A percentile compares a stretch with the other conserved stretches of the same genome.
Evolutionary conservation across 1,140 invertebrate genomes (phyloP).

Genomic region (Neodiprion virginianus): DNA sequence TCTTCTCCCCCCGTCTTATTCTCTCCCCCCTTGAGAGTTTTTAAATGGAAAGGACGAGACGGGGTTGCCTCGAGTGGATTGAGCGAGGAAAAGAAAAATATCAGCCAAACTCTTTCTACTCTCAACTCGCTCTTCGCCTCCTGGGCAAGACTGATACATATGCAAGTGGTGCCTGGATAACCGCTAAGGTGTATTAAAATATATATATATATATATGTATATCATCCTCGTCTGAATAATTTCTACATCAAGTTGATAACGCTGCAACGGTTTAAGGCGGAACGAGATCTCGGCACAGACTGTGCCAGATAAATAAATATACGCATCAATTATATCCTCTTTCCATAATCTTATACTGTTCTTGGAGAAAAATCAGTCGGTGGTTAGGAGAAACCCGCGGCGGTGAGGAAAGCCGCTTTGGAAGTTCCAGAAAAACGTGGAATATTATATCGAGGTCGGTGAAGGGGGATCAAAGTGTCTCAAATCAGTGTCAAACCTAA

Average conservation of each 20-base stretch:
- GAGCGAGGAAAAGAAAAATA: not conserved
- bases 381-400: too few relatives aligned
- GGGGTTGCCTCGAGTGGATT: not conserved
- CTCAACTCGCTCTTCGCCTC: not conserved
- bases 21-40: not conserved
- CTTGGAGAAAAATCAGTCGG: too few relatives aligned
- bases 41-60: not conserved
- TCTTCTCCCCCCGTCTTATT: too few relatives aligned
- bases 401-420: too few relatives aligned
- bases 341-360: too few relatives aligned
- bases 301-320: not conserved
- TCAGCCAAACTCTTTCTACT: not conserved
- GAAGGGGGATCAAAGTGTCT: too few relatives aligned
- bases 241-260: not conserved
- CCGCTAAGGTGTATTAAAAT: too few relatives aligned
- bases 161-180: not conserved
- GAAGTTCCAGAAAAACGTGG: too few relatives aligned
- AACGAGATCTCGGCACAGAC: not conserved
- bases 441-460: too few relatives aligned
- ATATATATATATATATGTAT: too few relatives aligned
- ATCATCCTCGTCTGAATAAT: not conserved
- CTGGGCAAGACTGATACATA: constrained; percentile 1
- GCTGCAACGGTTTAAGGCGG: not conserved
- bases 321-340: not conserved
- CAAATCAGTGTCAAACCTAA: too few relatives aligned